Evolutionary conservation across 2,888 invertebrate species (phyloP).

Genomic region (Ichneumoninae sp.): DNA sequence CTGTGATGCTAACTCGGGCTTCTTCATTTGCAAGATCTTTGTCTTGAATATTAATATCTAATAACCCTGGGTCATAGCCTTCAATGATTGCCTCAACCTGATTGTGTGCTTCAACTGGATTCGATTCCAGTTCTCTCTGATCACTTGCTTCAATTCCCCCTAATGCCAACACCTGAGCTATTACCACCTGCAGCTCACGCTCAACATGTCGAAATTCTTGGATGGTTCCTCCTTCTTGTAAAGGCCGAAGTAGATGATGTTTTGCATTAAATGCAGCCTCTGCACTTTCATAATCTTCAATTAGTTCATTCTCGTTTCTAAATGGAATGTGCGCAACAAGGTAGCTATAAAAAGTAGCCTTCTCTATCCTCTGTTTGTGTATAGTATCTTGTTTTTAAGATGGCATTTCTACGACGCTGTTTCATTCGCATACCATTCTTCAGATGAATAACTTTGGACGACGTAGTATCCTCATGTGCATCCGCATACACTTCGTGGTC

Average conservation of each 20-base stretch:
- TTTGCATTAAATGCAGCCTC: slow-evolving; percentile 22
- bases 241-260: slow-evolving; percentile 7
- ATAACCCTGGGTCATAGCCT: slow-evolving; percentile 15
- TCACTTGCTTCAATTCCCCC: too few relatives aligned
- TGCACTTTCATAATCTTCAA: neutral
- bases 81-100: slow-evolving; percentile 34
- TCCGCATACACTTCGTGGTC: slow-evolving; percentile 40
- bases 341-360: slow-evolving; percentile 25
- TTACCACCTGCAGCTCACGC: slow-evolving; percentile 36
- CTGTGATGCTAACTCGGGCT: slow-evolving; percentile 43
- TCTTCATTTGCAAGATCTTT: slow-evolving; percentile 20
- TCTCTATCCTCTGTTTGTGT: neutral
- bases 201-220: slow-evolving; percentile 67
- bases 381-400: slow-evolving; percentile 9
- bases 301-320: slow-evolving; percentile 27
- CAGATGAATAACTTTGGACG: neutral
- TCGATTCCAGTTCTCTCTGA: neutral
- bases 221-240: slow-evolving; percentile 67
- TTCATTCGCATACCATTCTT: slow-evolving; percentile 24
- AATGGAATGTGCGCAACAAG: slow-evolving; percentile 21
- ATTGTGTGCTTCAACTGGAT: neutral
- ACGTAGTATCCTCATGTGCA: neutral
- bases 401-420: neutral
- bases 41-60: slow-evolving; percentile 38
- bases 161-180: neutral